Conservation (phyloP, 2,113 vertebrate species). For the Asarcornis scutulata region DNA sequence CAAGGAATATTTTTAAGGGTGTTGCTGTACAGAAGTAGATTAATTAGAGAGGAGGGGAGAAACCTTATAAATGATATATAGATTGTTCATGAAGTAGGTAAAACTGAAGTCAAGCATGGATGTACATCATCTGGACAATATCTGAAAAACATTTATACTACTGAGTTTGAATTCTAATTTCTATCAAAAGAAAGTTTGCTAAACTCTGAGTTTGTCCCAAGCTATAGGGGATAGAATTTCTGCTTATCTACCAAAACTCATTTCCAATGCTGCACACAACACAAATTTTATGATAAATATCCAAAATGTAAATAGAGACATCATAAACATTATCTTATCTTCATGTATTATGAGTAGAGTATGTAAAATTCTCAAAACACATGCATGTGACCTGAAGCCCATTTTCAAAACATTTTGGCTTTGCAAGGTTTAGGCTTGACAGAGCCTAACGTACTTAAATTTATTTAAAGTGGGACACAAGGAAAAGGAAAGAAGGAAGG, state of each 20-base stretch:
- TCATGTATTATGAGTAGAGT: neutral
- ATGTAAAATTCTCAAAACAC: neutral
- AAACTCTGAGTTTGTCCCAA: neutral
- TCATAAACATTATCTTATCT: conserved; percentile 21
- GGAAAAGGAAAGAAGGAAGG: too few species aligned
- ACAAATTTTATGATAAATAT: conserved; percentile 19
- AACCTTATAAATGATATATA: neutral
- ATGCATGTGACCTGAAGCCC: accelerated
- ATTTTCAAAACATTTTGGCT: neutral
- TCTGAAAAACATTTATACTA: neutral
- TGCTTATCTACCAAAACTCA: neutral
- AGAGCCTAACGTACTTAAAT: neutral
- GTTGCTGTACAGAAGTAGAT: neutral
- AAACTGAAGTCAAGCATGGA: neutral
- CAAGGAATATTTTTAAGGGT: conserved; percentile 24
- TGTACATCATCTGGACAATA: neutral
- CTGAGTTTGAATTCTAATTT: neutral
- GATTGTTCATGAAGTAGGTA: neutral
- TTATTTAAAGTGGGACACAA: neutral
- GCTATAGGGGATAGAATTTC: neutral
- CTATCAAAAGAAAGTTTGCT: neutral
- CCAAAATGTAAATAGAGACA: neutral
- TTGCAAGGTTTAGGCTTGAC: neutral
- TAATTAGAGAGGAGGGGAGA: neutral
- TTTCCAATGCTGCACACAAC: neutral